phyloP scores from a whole-genome alignment of 2,888 invertebrate genomes.

The Kryphioiulus occultus region DNA sequence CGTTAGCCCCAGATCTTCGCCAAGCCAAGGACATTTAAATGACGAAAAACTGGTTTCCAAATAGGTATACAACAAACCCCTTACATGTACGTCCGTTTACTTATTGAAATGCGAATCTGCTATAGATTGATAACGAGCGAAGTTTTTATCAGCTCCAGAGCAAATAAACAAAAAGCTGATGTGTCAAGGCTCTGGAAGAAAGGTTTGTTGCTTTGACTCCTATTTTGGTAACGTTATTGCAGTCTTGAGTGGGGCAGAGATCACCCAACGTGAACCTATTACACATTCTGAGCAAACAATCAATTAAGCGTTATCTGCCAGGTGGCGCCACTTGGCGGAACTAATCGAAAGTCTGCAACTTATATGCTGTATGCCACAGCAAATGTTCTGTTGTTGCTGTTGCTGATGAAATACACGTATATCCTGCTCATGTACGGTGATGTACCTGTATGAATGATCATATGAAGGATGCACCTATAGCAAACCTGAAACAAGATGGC shows the following conservation, averaged over 20 bases:
- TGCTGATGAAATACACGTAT: too few relatives aligned
- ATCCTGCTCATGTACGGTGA: too few relatives aligned
- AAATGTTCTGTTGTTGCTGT: too few relatives aligned
- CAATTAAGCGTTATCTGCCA: background rate
- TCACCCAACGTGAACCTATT: background rate
- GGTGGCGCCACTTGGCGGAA: background rate
- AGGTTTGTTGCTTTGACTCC: background rate
- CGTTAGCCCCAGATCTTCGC: background rate
- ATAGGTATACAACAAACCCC: background rate
- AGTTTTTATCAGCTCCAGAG: background rate
- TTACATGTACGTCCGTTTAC: background rate
- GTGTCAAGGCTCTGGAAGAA: constrained; percentile 5
- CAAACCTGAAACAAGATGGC: too few relatives aligned
- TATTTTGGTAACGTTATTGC: background rate
- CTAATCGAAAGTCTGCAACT: background rate
- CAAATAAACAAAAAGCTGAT: background rate
- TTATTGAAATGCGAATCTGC: background rate
- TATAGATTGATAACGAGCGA: background rate
- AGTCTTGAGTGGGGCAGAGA: background rate
- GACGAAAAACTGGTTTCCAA: background rate
- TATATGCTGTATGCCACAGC: too few relatives aligned
- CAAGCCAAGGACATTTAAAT: background rate
- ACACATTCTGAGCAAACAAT: background rate
- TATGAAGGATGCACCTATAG: too few relatives aligned
- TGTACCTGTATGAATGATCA: too few relatives aligned